Percentiles rank a stretch among this genome's conserved stretches.
Conservation (phyloP, 2,888 invertebrate genomes). For the Xestoiulus laeticollis region DNA sequence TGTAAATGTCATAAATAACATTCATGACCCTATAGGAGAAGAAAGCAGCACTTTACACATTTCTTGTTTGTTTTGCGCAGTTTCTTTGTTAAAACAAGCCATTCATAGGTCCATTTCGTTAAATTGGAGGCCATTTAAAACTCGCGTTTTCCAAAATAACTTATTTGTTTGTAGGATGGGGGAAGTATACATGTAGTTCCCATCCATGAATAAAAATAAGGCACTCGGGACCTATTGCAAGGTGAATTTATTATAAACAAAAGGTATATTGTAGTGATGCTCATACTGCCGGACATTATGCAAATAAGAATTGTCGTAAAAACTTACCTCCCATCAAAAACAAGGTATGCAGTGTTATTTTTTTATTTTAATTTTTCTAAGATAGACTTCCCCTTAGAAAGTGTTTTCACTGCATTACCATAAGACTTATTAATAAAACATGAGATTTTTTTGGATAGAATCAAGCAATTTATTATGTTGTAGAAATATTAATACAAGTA, state of each 20-base stretch:
- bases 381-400: conserved; percentile 24
- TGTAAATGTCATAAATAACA: not conserved
- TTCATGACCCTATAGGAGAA: not conserved
- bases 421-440: conserved; percentile 23
- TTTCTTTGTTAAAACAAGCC: conserved; percentile 3
- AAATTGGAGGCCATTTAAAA: conserved; percentile 28
- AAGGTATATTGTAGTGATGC: not conserved
- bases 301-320: not conserved
- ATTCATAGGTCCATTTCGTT: conserved; percentile 35
- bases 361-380: conserved; percentile 20
- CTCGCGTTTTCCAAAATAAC: not conserved
- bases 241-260: conserved; percentile 35
- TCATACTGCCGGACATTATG: not conserved
- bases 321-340: conserved; percentile 28
- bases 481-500: not conserved
- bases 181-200: conserved; percentile 12
- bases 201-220: conserved; percentile 32
- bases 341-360: not conserved
- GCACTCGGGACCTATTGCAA: conserved; percentile 5
- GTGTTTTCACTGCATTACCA: conserved; percentile 39
- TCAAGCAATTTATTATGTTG: not conserved
- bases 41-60: not conserved
- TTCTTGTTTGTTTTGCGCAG: not conserved
- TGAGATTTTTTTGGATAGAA: not conserved
- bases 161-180: conserved; percentile 17